These are phyloP conservation scores for Blomia tropicalis DNA, from an alignment of 2,888 invertebrate species.

Conservation along the genomic window DNA sequence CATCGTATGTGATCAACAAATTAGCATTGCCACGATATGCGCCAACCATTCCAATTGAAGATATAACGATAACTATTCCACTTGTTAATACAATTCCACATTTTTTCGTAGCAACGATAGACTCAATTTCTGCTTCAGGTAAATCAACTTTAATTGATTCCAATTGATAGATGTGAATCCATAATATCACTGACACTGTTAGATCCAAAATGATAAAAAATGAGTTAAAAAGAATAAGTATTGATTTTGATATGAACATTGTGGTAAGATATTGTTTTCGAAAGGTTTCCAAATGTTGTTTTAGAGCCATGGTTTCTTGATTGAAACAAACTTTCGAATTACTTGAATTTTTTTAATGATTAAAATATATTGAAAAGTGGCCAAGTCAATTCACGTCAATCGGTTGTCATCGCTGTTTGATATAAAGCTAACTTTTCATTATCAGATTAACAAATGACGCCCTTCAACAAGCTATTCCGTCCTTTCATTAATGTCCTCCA, in stretches of 20 bases:
- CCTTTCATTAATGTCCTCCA: too few species aligned
- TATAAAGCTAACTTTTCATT: not conserved
- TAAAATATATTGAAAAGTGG: too few species aligned
- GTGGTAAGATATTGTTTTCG: not conserved
- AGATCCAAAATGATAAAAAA: not conserved
- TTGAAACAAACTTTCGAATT: too few species aligned
- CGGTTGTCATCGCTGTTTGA: not conserved
- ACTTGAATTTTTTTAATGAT: too few species aligned
- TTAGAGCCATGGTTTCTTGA: not conserved
- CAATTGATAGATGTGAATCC: constrained; percentile 8
- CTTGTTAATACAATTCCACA: not conserved
- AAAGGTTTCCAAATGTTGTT: not conserved
- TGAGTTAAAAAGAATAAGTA: not conserved
- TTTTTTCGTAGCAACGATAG: not conserved
- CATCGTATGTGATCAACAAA: not conserved
- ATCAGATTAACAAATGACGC: not conserved
- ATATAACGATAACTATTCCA: not conserved
- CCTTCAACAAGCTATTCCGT: too few species aligned
- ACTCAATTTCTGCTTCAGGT: not conserved
- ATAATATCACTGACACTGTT: not conserved
- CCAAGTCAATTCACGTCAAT: not conserved
- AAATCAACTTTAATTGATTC: not conserved
- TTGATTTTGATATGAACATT: not conserved
- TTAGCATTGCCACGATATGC: not conserved
- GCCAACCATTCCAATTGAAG: not conserved